Base-by-base conservation (phyloP, 30 jellyfish, hydroid and myxozoan species). In the Haliclystus octoradiatus region DNA sequence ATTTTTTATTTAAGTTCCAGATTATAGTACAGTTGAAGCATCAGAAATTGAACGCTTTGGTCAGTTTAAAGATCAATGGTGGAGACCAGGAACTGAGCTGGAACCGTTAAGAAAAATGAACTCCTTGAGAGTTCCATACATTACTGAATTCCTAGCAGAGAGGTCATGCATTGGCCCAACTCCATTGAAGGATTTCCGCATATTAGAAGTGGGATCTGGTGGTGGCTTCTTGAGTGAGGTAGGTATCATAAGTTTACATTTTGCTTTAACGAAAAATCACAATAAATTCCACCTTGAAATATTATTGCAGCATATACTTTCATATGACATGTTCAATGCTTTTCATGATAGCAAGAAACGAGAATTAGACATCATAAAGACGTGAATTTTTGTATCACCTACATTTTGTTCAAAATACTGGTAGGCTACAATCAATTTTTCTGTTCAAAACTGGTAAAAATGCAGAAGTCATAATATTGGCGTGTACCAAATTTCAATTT, bases 121-220 rank as follows among this genome's bases (percentile, higher is more conserved):
- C 50, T 63, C 60, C 66, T 49, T 88, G 15, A 71, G 97, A 60
- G 62, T 88, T 1, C 94, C 91, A 2, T 73, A 71, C 81, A 82
- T 88, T 60, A 75, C 65, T 33, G 66, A 75, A 1, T 24, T 30
- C 0, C 31, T 82, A 1, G 26, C 74, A n/a, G 71, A 51, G 26
- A 82, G 66, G 14, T 26, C 30, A 2, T 3, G 0, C 2, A 33
- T 15, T 26, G 26, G 33, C 24, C 7, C 66, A 9, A 69, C 35
- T 53, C 95, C 95, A 30, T 65, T 88, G 34, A 62, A 53, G 34
- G 77, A 80, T 22, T 76, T 65, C 47, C 75, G 72, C 34, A 65
- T 88, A 27, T 78, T 88, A 31, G 97, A 88, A 46, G 95, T 88
- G 65, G 97, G 97, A 19, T 81, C 93, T 75, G 97, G 97, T 24